Evolutionary conservation across 2,113 vertebrate genomes (phyloP).

Genomic region (Gymnogyps californianus): DNA sequence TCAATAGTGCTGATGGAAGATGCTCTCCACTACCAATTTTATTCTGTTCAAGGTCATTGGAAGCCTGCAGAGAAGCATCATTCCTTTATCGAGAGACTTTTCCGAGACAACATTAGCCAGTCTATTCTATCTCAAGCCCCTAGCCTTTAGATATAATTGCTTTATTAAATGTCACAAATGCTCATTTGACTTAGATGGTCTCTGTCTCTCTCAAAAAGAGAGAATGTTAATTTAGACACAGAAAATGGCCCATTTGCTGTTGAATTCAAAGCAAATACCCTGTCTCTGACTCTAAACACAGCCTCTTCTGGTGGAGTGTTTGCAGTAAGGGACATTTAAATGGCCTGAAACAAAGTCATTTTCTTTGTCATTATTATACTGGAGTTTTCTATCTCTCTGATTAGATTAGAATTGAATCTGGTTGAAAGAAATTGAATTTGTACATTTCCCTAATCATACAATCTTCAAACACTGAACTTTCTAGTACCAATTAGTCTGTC

Average conservation of each 20-base stretch:
- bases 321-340: conserved; percentile 51
- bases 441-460: conserved; percentile 70
- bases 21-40: background rate
- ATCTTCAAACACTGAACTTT: conserved; percentile 63
- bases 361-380: conserved; percentile 58
- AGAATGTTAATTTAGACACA: background rate
- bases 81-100: background rate
- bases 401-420: conserved; percentile 73
- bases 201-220: conserved; percentile 26
- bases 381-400: conserved; percentile 68
- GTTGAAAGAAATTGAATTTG: conserved; percentile 69
- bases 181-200: conserved; percentile 54
- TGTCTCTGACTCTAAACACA: background rate
- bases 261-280: conserved; percentile 40
- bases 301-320: conserved; percentile 19
- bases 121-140: background rate
- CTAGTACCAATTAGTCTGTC: conserved; percentile 61
- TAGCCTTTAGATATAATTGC: conserved; percentile 56
- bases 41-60: conserved; percentile 19
- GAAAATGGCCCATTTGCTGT: conserved; percentile 38
- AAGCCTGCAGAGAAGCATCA: background rate
- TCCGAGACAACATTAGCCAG: background rate
- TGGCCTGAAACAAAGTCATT: conserved; percentile 53
- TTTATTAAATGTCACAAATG: conserved; percentile 46
- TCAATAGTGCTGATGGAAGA: background rate